Evolutionary conservation across 1,140 invertebrate species (phyloP), one percentile per base, ranked within the genome.

Genomic region (Drosophila asahinai): DNA sequence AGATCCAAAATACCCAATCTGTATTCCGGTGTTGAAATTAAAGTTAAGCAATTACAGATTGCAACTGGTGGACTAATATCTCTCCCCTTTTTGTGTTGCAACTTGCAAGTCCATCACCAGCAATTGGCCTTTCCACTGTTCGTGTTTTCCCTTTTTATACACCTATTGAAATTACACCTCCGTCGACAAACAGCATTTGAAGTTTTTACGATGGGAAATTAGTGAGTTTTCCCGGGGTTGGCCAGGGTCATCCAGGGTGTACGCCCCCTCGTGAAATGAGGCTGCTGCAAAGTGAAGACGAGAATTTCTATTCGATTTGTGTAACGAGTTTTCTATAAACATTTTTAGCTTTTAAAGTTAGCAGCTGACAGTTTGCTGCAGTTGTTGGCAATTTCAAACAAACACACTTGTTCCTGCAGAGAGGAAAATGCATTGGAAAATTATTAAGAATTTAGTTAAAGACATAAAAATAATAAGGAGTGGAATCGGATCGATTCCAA

Each of bases 251-350:
- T 51, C 54, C 17, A 15, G 52, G 14, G 52, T 38, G 68, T 49
- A 72, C 62, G 47, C 61, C 43, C 51, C 40, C 77, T 62, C 49
- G 45, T 66, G 65, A 76, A 81, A 74, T 80, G 66, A 58, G 80
- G 73, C 67, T 70, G 43, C 59, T 36, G 55, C 45, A 36, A 33
- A 36, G 47, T 33, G 17, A 43, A 64, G 49, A 54, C n/a, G 70
- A 80, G 78, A 80, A 84, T 75, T 90, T 90, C 81, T 81, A 90
- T 90, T 89, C 81, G 81, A 89, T 89, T 89, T 89, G 86, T 90
- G 77, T 86, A 89, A 89, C 86, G 81, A 89, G 86, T 90, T 89
- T 89, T 82, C 86, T 89, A 90, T 89, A 90, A 84, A 90, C 86
- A 89, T 89, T 89, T 90, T 81, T 57, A 77, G 78, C 84, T 90